phyloP scores from a whole-genome alignment of 2,888 invertebrate species.

The Amitus sp. region DNA sequence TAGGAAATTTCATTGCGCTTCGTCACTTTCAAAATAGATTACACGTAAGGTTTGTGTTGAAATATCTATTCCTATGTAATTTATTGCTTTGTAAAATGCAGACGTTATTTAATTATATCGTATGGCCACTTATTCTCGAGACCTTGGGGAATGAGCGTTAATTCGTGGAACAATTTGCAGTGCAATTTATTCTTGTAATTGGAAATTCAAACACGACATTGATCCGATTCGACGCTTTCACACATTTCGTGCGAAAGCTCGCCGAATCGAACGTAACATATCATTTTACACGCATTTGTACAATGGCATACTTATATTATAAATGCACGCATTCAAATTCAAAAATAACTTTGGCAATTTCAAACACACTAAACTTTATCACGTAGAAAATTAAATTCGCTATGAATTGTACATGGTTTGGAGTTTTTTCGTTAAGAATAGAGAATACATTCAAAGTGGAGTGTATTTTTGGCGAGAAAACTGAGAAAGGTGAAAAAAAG shows the following conservation, averaged over 20 bases:
- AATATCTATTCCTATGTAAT: slow-evolving; percentile 58
- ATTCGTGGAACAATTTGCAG: slow-evolving; percentile 17
- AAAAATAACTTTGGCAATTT: slow-evolving; percentile 9
- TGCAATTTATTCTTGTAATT: slow-evolving; percentile 27
- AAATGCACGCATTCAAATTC: slow-evolving; percentile 3
- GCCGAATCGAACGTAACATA: neutral
- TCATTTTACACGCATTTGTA: slow-evolving; percentile 6
- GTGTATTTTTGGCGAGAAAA: neutral
- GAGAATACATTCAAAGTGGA: neutral
- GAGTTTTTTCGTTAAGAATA: neutral
- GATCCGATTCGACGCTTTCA: slow-evolving; percentile 17
- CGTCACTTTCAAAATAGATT: slow-evolving; percentile 19
- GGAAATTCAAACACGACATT: slow-evolving; percentile 23
- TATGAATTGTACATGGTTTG: neutral
- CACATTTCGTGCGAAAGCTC: neutral
- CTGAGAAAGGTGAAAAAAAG: neutral
- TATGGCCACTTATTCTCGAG: slow-evolving; percentile 3
- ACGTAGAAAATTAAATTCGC: neutral
- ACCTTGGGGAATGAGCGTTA: neutral
- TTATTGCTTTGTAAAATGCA: slow-evolving; percentile 67
- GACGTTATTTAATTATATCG: slow-evolving; percentile 64
- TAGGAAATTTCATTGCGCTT: slow-evolving; percentile 3
- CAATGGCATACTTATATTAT: slow-evolving; percentile 4
- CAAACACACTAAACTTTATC: slow-evolving; percentile 1
- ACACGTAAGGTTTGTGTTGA: slow-evolving; percentile 44